These are phyloP conservation scores for Calephelis virginiensis DNA, from an alignment of 1,140 invertebrate genomes.

Conservation along the genomic window DNA sequence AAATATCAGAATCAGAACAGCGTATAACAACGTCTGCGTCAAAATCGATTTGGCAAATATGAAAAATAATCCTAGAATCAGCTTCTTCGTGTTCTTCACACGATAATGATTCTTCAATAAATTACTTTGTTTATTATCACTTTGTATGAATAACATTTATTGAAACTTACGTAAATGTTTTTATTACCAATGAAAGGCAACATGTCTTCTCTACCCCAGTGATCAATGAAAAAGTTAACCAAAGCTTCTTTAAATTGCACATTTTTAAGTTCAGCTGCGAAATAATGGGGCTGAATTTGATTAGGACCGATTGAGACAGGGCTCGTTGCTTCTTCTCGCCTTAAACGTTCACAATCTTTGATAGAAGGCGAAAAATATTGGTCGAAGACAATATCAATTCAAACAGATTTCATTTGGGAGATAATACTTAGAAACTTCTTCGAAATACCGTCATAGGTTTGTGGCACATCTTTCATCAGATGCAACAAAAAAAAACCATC, in stretches of 20 bases:
- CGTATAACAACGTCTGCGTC: conserved; percentile 32
- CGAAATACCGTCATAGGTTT: not conserved
- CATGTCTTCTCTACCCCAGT: conserved; percentile 39
- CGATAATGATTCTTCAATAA: conserved; percentile 24
- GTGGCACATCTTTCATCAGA: not conserved
- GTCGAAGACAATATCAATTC: conserved; percentile 27
- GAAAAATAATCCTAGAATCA: conserved; percentile 46
- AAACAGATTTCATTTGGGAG: not conserved
- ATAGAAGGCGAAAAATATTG: conserved; percentile 38
- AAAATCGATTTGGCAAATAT: conserved; percentile 38
- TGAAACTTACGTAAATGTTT: conserved; percentile 40
- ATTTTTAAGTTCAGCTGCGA: conserved; percentile 33
- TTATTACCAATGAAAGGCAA: conserved; percentile 34
- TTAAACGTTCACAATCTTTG: conserved; percentile 38
- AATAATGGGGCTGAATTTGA: conserved; percentile 21
- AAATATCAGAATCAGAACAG: conserved; percentile 37
- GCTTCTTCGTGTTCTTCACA: conserved; percentile 45
- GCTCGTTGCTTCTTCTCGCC: conserved; percentile 18
- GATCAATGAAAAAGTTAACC: conserved; percentile 34
- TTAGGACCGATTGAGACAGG: conserved; percentile 20
- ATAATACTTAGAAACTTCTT: not conserved
- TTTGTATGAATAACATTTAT: conserved; percentile 33
- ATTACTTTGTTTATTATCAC: conserved; percentile 29
- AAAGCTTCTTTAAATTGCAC: conserved; percentile 34
- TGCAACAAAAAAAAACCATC: conserved; percentile 31